phyloP scores from a whole-genome alignment of 2,888 invertebrate species.

The Brachyptera risi region DNA sequence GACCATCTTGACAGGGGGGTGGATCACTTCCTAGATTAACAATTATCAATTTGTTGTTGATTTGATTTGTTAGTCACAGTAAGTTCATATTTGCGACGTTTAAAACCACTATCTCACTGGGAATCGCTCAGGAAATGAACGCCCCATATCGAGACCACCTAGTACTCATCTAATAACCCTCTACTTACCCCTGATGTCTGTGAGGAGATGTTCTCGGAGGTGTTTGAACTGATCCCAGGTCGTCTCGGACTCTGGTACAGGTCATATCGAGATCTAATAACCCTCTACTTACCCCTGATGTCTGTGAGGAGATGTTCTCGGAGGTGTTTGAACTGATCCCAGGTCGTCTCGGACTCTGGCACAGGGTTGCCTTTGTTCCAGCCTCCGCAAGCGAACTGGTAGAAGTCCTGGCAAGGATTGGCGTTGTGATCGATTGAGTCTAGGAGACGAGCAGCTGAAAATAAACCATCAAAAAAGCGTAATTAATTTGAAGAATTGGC shows the following conservation, averaged over 20 bases:
- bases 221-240: conserved; percentile 46
- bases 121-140: no score
- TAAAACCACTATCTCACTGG: no score
- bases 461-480: background rate
- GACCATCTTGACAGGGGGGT: no score
- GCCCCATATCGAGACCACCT: no score
- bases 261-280: no score
- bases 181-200: conserved; percentile 40
- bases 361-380: conserved; percentile 45
- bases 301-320: conserved; percentile 42
- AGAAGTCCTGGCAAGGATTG: conserved; percentile 49
- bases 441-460: conserved; percentile 29
- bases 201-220: conserved; percentile 42
- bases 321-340: conserved; percentile 46
- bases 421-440: conserved; percentile 40
- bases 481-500: no score
- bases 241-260: conserved; percentile 40
- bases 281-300: conserved; percentile 40
- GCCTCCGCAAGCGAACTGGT: conserved; percentile 48
- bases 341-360: conserved; percentile 39
- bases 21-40: no score
- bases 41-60: no score
- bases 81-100: no score
- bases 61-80: no score
- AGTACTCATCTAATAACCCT: no score